Conservation (phyloP, 2,797 vertebrate genomes). For the Melanotaenia maccullochi region DNA sequence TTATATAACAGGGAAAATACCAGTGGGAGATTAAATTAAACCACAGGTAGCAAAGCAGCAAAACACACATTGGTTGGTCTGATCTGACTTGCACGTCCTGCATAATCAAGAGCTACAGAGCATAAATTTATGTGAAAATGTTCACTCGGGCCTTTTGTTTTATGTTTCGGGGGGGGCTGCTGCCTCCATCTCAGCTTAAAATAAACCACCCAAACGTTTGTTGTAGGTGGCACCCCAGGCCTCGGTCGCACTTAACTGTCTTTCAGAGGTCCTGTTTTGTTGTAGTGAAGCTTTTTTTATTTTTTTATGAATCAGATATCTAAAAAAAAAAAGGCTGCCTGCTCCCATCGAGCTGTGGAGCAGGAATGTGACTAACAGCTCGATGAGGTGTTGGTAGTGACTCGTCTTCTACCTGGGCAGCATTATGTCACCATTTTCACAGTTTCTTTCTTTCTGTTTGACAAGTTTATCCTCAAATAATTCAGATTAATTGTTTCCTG, state of each 20-base stretch:
- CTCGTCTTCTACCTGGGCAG: conserved; percentile 50
- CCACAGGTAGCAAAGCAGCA: neutral
- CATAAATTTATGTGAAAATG: neutral
- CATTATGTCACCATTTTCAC: conserved; percentile 26
- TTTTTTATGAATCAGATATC: conserved; percentile 28
- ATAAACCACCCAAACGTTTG: neutral
- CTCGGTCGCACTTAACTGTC: conserved; percentile 20
- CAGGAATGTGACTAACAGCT: conserved; percentile 50
- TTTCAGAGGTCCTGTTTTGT: conserved; percentile 21
- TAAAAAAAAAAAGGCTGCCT: conserved; percentile 39
- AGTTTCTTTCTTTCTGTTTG: neutral
- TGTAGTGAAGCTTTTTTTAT: conserved; percentile 7
- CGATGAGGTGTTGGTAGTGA: conserved; percentile 41
- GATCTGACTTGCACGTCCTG: neutral
- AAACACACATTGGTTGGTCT: neutral
- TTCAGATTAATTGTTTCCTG: neutral
- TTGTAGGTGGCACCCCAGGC: conserved; percentile 26
- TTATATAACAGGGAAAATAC: neutral
- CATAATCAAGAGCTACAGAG: neutral
- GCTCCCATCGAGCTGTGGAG: conserved; percentile 23
- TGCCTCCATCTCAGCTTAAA: conserved; percentile 8
- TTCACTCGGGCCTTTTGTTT: neutral
- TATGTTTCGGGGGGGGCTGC: neutral
- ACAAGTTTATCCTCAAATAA: neutral
- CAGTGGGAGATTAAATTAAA: neutral